phyloP scores from a whole-genome alignment of 35 echinoderm and acorn worm genomes.

The Patiria miniata region DNA sequence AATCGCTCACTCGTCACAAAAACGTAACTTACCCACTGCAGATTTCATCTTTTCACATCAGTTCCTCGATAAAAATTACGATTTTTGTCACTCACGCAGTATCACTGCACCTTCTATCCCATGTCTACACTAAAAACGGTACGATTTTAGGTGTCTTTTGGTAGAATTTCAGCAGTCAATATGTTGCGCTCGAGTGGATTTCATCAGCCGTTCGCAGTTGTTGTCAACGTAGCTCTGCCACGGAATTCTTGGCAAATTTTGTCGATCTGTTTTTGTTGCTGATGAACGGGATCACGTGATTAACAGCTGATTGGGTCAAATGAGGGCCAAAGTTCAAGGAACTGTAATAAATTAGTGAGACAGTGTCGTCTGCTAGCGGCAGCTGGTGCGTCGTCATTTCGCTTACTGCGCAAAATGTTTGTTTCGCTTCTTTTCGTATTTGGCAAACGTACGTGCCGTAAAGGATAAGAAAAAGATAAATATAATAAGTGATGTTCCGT shows the following conservation, averaged over 20 bases:
- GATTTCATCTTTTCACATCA: background rate
- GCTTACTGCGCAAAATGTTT: too few relatives aligned
- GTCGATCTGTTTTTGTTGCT: conserved; percentile 5
- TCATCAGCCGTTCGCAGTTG: background rate
- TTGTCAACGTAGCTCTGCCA: conserved; percentile 13
- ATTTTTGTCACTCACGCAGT: background rate
- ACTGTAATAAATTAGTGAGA: background rate
- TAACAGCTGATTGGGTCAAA: conserved; percentile 24
- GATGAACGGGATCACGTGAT: conserved; percentile 10
- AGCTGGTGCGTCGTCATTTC: too few relatives aligned
- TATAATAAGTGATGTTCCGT: too few relatives aligned
- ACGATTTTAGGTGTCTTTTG: background rate
- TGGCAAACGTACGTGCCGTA: too few relatives aligned
- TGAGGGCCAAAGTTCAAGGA: conserved; percentile 6
- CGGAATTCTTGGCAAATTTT: background rate
- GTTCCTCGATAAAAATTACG: background rate
- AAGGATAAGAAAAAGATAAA: too few relatives aligned
- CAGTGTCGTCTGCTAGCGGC: background rate
- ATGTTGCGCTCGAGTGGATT: background rate
- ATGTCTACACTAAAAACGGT: background rate
- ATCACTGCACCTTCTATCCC: background rate
- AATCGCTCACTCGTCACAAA: background rate
- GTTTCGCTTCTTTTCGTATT: too few relatives aligned
- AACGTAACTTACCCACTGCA: conserved; percentile 27
- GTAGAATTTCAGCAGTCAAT: background rate